Evolutionary conservation across 2,888 invertebrate species (phyloP), one percentile per base, ranked within the genome.

Genomic region (Epinotia bilunana): DNA sequence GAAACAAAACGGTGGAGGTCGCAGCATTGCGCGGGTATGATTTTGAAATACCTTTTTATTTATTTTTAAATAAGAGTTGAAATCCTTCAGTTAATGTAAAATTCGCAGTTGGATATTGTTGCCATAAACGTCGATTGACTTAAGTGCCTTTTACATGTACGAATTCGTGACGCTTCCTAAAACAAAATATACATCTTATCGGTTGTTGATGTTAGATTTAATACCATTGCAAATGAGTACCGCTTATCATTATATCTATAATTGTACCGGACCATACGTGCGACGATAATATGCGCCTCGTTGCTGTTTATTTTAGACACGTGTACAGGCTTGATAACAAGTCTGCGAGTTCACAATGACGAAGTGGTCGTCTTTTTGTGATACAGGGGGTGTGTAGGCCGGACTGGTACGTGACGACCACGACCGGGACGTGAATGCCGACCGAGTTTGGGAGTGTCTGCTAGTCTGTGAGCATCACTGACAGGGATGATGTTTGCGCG

Each of bases 381-480:
- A 16, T 49, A 16, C 7, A n/a, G 49, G 16, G 43, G 43, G 11
- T 0, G 12, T 11, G 12, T 43, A 43, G 43, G 11, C 11, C 9
- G 43, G 46, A 13, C 4, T 4, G 12, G 46, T 3, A 4, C 46
- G 46, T 46, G 46, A 3, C n/a, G 49, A 28, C 28, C 23, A 28
- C 39, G 11, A n/a, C n/a, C n/a, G n/a, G 33, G 1, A 57, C 76
- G 78, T 75, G 74, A 73, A 71, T 77, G 79, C 77, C 77, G 76
- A 79, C 78, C 79, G 79, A 80, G 76, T 86, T 53, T 83, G 87
- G 84, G 91, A 90, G 91, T 93, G 91, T 87, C 85, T 91, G 92
- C 93, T 93, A 93, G 94, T 94, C 93, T 93, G 90, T 90, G 91
- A 91, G 92, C 91, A 91, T 93, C 93, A 91, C 92, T 93, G 93